Evolutionary conservation across 2,888 invertebrate species (phyloP).

Genomic region (Perdita meconis): DNA sequence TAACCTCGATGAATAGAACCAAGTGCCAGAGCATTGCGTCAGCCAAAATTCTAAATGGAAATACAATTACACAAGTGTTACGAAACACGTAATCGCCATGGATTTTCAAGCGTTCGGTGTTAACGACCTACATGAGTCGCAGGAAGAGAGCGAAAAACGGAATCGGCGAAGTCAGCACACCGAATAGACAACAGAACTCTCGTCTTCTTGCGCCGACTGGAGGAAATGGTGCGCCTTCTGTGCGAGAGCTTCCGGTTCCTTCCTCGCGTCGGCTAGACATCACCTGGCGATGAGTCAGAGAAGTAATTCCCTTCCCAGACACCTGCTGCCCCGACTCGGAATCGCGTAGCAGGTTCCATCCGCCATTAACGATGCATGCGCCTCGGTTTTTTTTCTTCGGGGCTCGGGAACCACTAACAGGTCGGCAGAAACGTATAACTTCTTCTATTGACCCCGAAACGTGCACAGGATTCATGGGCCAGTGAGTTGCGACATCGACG

Average conservation of each 20-base stretch:
- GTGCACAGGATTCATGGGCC: slow-evolving; percentile 81
- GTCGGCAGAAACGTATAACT: slow-evolving; percentile 41
- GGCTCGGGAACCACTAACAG: slow-evolving; percentile 41
- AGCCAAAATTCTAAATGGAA: too few relatives aligned
- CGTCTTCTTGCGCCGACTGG: slow-evolving; percentile 32
- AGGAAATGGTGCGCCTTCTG: slow-evolving; percentile 55
- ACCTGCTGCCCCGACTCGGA: slow-evolving; percentile 76
- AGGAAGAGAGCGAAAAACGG: neutral
- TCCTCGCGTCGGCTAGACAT: slow-evolving; percentile 63
- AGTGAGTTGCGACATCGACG: slow-evolving; percentile 76
- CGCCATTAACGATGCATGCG: slow-evolving; percentile 68
- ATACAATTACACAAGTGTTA: too few relatives aligned
- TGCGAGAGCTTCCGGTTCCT: slow-evolving; percentile 76
- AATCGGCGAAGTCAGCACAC: neutral
- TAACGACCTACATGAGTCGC: neutral
- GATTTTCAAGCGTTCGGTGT: neutral
- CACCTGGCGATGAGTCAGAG: slow-evolving; percentile 82
- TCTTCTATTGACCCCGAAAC: slow-evolving; percentile 74
- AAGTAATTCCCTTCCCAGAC: slow-evolving; percentile 75
- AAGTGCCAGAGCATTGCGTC: too few relatives aligned
- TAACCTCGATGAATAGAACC: too few relatives aligned
- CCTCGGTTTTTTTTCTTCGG: slow-evolving; percentile 30
- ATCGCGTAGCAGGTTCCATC: slow-evolving; percentile 76
- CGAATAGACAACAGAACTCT: slow-evolving; percentile 8
- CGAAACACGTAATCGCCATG: too few relatives aligned